Evolutionary conservation across 2,113 vertebrate species (phyloP), one percentile per base, ranked within the genome.

Genomic region (Cheilinus undulatus): DNA sequence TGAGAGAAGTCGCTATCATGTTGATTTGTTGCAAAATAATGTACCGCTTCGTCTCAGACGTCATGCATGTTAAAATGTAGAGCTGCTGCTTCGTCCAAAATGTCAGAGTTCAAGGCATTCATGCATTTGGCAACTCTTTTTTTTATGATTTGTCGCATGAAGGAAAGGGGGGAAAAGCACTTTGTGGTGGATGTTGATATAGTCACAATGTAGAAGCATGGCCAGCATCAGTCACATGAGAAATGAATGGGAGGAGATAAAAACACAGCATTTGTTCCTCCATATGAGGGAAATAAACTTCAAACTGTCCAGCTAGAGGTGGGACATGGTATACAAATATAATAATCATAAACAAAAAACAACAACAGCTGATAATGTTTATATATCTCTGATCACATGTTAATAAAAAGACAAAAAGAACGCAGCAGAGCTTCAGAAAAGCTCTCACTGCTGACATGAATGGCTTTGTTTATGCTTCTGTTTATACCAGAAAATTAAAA

Each of bases 81-180:
- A 79, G 73, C 72, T 15, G 8, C 68, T 24, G 75, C 73, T 69
- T 82, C 26, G 9, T 74, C 88, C 80, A 85, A 92, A 78, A 92
- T 85, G 93, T 76, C 78, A 94, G 93, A 93, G 88, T 89, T 94
- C 95, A 96, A 97, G 95, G 94, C 95, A 92, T 92, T 94, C 95
- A 96, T 97, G 95, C 97, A 97, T 96, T 96, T 96, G 95, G 95
- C 94, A 96, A 95, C 93, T 78, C 52, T 78, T 89, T 38, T 28
- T 49, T 67, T 68, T 64, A 85, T 89, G 83, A 89, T 86, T 76
- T 69, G 75, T 88, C 46, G 89, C 81, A 89, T 89, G 84, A 87
- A 85, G 84, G 81, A 72, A 88, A 90, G 64, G 88, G 83, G 76
- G 88, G 83, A 85, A 91, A 92, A 93, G 92, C 92, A 93, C 92